phyloP scores from a whole-genome alignment of 2,888 invertebrate genomes.

The Actias luna region DNA sequence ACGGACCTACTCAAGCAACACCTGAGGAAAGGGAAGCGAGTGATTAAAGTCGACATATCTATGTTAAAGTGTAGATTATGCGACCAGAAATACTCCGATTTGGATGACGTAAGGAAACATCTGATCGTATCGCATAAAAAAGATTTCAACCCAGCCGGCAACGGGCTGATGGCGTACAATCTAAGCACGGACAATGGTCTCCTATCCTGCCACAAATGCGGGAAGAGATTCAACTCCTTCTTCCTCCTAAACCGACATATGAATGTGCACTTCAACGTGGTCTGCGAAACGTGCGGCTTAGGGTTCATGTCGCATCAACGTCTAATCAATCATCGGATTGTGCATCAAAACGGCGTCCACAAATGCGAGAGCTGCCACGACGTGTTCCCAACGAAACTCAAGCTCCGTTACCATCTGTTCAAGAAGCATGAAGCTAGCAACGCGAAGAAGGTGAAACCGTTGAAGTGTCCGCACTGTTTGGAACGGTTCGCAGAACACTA shows the following conservation, averaged over 20 bases:
- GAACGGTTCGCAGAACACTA: constrained; percentile 73
- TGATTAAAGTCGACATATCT: constrained; percentile 74
- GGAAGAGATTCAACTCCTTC: constrained; percentile 67
- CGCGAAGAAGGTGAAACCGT: constrained; percentile 60
- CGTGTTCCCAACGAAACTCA: constrained; percentile 64
- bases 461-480: constrained; percentile 72
- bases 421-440: constrained; percentile 68
- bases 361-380: constrained; percentile 67
- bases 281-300: constrained; percentile 72
- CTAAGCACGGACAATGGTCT: constrained; percentile 55
- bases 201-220: constrained; percentile 64
- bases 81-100: constrained; percentile 60
- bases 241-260: constrained; percentile 70
- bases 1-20: constrained; percentile 57
- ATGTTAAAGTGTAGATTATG: constrained; percentile 65
- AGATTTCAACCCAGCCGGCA: constrained; percentile 70
- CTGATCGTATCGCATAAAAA: constrained; percentile 55
- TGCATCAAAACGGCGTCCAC: constrained; percentile 66
- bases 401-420: constrained; percentile 63
- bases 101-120: constrained; percentile 66
- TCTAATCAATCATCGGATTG: constrained; percentile 63
- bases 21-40: constrained; percentile 67
- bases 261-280: constrained; percentile 72
- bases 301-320: constrained; percentile 73
- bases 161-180: constrained; percentile 70